Evolutionary conservation across 2,113 vertebrate species (phyloP).

Genomic region (Numida meleagris): DNA sequence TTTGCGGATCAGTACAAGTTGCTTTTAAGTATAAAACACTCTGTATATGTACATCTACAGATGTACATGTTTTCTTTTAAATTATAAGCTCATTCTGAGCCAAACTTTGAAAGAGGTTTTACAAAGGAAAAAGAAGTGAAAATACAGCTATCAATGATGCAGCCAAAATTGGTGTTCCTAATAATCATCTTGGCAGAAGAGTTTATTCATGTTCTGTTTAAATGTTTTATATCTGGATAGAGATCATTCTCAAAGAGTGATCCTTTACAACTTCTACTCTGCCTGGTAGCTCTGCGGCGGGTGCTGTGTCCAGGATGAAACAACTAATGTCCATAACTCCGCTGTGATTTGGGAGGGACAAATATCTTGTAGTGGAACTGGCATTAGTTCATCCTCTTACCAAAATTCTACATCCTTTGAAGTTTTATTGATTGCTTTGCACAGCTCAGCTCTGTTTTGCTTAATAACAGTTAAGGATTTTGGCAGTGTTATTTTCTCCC

Average conservation of each 20-base stretch:
- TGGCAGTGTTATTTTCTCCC: neutral
- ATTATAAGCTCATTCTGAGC: neutral
- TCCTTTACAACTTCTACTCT: neutral
- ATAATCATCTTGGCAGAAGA: neutral
- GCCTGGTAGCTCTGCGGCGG: neutral
- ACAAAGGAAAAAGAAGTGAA: neutral
- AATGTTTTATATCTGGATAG: neutral
- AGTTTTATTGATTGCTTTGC: neutral
- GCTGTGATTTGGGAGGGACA: neutral
- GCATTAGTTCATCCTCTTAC: neutral
- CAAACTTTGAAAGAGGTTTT: neutral
- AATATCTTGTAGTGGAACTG: neutral
- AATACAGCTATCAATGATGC: neutral
- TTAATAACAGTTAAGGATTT: neutral
- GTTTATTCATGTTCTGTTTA: neutral
- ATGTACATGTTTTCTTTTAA: neutral
- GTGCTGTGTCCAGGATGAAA: neutral
- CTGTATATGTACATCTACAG: neutral
- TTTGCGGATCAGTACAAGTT: neutral
- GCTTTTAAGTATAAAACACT: neutral
- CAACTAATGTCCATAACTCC: neutral
- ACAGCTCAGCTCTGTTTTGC: neutral
- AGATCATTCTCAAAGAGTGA: neutral
- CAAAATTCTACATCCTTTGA: neutral
- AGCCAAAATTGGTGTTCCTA: neutral